Percentiles rank a stretch among this genome's conserved stretches.
phyloP scores from a whole-genome alignment of 2,888 invertebrate species.

The Hoplodrina ambigua region DNA sequence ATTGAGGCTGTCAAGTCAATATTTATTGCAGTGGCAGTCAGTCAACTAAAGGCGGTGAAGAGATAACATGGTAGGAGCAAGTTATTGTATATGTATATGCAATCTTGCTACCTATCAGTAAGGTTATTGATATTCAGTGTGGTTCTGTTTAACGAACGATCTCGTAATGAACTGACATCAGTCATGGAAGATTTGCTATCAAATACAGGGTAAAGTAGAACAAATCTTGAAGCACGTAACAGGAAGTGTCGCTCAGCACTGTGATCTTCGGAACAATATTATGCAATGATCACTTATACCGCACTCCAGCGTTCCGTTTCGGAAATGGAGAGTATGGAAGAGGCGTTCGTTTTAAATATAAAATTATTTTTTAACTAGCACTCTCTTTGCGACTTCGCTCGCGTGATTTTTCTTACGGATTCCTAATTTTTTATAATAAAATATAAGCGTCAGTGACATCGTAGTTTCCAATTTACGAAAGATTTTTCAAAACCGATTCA shows the following conservation, averaged over 20 bases:
- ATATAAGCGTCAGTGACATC: no score
- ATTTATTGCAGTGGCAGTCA: no score
- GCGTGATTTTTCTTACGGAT: no score
- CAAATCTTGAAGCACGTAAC: conserved; percentile 64
- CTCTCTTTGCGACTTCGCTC: no score
- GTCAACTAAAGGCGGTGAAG: no score
- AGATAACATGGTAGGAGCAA: no score
- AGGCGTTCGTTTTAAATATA: conserved; percentile 34
- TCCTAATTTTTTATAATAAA: no score
- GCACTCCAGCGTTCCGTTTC: conserved; percentile 77
- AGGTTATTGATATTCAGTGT: neutral
- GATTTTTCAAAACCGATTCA: no score
- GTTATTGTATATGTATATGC: no score
- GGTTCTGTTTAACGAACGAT: neutral
- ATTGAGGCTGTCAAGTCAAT: no score
- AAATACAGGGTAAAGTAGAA: conserved; percentile 60
- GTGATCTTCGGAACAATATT: conserved; percentile 83
- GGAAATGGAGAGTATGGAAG: conserved; percentile 67
- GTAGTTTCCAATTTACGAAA: no score
- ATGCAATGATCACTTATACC: conserved; percentile 87
- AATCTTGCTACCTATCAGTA: neutral
- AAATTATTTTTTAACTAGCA: neutral
- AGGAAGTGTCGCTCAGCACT: conserved; percentile 78
- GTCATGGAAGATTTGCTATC: neutral
- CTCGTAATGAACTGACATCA: conserved; percentile 6